Evolutionary conservation across 2,797 vertebrate species (phyloP).

Genomic region (Eremophila alpestris): DNA sequence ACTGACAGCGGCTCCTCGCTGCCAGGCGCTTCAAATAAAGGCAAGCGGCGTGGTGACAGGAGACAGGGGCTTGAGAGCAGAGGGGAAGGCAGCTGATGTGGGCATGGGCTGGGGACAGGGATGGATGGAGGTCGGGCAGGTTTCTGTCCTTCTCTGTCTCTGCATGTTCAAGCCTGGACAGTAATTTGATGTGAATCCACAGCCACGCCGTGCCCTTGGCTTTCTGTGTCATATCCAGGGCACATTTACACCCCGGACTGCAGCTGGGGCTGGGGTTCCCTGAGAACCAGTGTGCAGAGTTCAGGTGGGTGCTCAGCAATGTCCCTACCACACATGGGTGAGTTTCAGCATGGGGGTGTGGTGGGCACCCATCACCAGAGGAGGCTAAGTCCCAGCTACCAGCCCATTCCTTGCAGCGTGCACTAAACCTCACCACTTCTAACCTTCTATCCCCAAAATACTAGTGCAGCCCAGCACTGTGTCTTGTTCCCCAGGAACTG

Average conservation of each 20-base stretch:
- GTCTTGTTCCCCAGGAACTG: not conserved
- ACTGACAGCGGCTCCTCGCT: conserved; percentile 69
- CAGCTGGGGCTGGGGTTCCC: not conserved
- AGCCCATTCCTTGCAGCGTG: not conserved
- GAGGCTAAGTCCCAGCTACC: not conserved
- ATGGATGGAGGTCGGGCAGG: rapidly evolving
- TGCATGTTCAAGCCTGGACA: not conserved
- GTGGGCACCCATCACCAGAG: not conserved
- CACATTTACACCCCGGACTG: not conserved
- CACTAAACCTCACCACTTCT: not conserved
- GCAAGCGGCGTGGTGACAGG: conserved; percentile 56
- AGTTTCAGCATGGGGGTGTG: not conserved
- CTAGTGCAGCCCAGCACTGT: rapidly evolving
- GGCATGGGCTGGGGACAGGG: not conserved
- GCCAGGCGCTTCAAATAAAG: conserved; percentile 71
- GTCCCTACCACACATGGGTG: too few relatives aligned
- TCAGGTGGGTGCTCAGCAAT: not conserved
- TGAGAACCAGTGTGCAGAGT: not conserved
- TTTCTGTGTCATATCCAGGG: not conserved
- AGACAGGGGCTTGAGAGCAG: conserved; percentile 8
- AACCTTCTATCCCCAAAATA: not conserved
- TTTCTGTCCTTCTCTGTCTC: not conserved
- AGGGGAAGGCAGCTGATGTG: not conserved
- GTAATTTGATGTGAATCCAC: not conserved
- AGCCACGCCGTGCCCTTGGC: not conserved